Conservation (phyloP, 2,888 invertebrate genomes). For the Cecidostiba fungosa region DNA sequence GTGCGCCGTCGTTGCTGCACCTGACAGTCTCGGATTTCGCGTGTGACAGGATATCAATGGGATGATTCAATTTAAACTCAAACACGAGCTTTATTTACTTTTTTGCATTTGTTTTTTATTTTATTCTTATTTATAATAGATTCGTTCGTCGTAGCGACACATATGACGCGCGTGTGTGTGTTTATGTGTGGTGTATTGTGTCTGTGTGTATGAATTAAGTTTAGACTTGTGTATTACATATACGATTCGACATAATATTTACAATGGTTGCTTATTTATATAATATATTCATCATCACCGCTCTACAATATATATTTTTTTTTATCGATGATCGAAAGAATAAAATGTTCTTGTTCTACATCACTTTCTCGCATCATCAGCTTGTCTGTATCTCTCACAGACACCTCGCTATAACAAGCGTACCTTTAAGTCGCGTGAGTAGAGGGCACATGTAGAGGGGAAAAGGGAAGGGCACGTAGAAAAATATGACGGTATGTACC, state of each 20-base stretch:
- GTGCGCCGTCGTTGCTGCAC: background rate
- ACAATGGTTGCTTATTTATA: constrained; percentile 54
- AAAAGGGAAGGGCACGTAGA: constrained; percentile 71
- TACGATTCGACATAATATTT: constrained; percentile 62
- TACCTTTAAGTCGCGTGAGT: constrained; percentile 54
- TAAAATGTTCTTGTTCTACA: constrained; percentile 40
- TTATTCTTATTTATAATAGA: constrained; percentile 61
- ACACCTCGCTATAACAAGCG: background rate
- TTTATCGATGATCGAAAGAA: constrained; percentile 37
- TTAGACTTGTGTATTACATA: constrained; percentile 35
- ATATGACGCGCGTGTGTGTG: constrained; percentile 41
- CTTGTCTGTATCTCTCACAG: background rate
- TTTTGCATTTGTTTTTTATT: constrained; percentile 53
- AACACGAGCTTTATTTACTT: background rate
- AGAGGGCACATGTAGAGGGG: constrained; percentile 38
- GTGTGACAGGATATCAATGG: background rate
- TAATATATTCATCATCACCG: constrained; percentile 30
- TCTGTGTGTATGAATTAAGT: constrained; percentile 12
- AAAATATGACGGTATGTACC: constrained; percentile 77
- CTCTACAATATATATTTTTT: constrained; percentile 49
- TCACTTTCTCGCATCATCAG: background rate
- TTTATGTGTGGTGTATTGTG: constrained; percentile 1
- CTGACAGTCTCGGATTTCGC: constrained; percentile 23
- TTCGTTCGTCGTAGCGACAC: constrained; percentile 54
- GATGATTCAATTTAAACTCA: constrained; percentile 43